phyloP scores from a whole-genome alignment of 2,888 invertebrate species.

The Caenorhabditis sulstoni region DNA sequence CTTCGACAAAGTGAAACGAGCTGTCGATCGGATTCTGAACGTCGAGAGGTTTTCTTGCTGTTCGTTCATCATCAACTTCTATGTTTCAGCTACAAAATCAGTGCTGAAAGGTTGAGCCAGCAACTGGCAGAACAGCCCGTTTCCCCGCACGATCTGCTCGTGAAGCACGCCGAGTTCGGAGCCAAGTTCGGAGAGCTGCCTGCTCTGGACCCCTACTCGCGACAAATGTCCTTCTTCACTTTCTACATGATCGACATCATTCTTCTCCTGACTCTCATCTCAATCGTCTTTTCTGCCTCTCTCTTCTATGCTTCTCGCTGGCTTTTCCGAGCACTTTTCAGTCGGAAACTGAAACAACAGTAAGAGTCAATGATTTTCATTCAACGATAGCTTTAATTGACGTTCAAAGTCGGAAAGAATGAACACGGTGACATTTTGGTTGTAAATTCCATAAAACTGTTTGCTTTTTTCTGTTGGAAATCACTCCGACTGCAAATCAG shows the following conservation, averaged over 20 bases:
- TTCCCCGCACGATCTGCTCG: constrained; percentile 27
- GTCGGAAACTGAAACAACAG: background rate
- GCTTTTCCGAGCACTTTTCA: background rate
- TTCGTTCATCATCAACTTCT: background rate
- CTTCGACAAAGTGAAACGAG: constrained; percentile 15
- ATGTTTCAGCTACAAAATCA: constrained; percentile 27
- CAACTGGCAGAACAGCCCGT: constrained; percentile 38
- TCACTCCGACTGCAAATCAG: background rate
- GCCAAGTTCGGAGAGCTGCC: constrained; percentile 43
- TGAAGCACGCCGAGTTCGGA: constrained; percentile 42
- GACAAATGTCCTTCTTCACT: constrained; percentile 42
- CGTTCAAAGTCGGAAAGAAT: too few species aligned
- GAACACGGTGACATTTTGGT: too few species aligned
- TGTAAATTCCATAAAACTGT: too few species aligned
- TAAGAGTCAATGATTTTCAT: background rate
- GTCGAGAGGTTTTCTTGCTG: constrained; percentile 12
- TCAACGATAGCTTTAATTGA: too few species aligned
- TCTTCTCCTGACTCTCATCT: background rate
- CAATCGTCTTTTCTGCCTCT: background rate
- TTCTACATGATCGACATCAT: constrained; percentile 40
- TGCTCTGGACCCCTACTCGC: constrained; percentile 28
- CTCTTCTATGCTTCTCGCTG: background rate
- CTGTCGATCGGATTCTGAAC: constrained; percentile 13
- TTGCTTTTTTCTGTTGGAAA: too few species aligned
- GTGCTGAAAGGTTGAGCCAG: constrained; percentile 20